phyloP scores from a whole-genome alignment of 1,140 invertebrate species.

The Branchinecta lindahli region DNA sequence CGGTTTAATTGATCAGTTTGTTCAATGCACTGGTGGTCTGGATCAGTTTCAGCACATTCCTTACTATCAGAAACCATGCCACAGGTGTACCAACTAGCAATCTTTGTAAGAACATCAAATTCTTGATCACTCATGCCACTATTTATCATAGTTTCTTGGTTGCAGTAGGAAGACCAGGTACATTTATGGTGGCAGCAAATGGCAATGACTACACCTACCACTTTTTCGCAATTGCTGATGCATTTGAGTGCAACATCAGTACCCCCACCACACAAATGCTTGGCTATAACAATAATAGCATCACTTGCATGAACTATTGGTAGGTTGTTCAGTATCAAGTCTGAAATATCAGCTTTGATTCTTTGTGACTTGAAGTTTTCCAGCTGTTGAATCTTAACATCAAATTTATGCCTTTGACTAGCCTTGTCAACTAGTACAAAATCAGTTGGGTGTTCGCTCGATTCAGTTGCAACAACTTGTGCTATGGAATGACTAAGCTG shows the following conservation, averaged over 20 bases:
- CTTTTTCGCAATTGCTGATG: constrained; percentile 25
- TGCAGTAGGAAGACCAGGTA: constrained; percentile 49
- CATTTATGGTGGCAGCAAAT: constrained; percentile 78
- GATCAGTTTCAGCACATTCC: constrained; percentile 23
- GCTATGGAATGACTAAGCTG: constrained; percentile 56
- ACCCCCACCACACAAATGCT: constrained; percentile 70
- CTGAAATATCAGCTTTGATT: constrained; percentile 53
- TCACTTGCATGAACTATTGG: constrained; percentile 33
- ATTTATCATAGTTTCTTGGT: constrained; percentile 42
- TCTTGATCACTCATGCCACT: constrained; percentile 43
- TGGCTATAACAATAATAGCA: constrained; percentile 52
- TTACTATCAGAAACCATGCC: constrained; percentile 37
- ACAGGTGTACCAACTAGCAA: constrained; percentile 72
- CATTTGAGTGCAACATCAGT: constrained; percentile 41
- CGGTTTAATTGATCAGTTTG: constrained; percentile 17
- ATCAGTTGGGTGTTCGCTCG: constrained; percentile 29
- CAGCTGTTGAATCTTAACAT: constrained; percentile 46
- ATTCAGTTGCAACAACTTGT: constrained; percentile 36
- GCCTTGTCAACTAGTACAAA: constrained; percentile 57
- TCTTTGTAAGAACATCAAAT: constrained; percentile 55
- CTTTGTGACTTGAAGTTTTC: constrained; percentile 39
- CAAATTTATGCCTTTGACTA: constrained; percentile 59
- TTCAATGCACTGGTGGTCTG: constrained; percentile 16
- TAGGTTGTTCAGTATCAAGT: constrained; percentile 46
- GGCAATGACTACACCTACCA: constrained; percentile 51